These are phyloP conservation scores for Diabrotica virgifera DNA, from an alignment of 1,140 invertebrate species.

Conservation along the genomic window DNA sequence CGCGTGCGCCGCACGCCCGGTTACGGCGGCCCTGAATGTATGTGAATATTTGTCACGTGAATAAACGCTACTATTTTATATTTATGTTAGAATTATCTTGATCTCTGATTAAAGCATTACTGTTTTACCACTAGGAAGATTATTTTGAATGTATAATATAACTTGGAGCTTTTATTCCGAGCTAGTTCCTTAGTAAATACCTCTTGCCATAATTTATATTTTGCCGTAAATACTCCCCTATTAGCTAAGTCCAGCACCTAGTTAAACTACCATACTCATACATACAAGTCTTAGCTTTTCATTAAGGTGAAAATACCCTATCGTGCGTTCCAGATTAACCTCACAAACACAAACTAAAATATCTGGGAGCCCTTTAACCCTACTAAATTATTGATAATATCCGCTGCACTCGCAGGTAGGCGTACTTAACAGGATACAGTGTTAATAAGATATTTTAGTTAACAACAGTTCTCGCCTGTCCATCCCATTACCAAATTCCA, in stretches of 20 bases:
- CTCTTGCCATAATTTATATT: too few relatives aligned
- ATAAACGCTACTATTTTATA: too few relatives aligned
- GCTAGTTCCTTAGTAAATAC: too few relatives aligned
- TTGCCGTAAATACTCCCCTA: not conserved
- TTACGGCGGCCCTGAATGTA: too few relatives aligned
- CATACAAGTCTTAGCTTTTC: not conserved
- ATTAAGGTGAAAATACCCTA: not conserved
- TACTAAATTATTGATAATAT: constrained; percentile 10
- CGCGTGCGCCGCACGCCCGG: too few relatives aligned
- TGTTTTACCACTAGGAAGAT: too few relatives aligned
- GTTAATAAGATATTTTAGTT: constrained; percentile 18
- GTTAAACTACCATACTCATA: not conserved
- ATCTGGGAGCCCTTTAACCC: not conserved
- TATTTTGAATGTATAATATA: too few relatives aligned
- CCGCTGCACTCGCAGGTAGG: constrained; percentile 5
- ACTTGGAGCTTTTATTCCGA: too few relatives aligned
- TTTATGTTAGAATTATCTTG: too few relatives aligned
- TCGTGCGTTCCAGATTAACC: not conserved
- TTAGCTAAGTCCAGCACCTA: not conserved
- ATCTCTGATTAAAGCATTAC: too few relatives aligned
- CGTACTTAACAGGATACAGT: not conserved
- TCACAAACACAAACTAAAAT: not conserved
- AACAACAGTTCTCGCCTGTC: constrained; percentile 6
- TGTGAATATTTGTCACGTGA: too few relatives aligned
- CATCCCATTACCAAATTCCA: constrained; percentile 19